Evolutionary conservation across 2,888 invertebrate species (phyloP).

Genomic region (Scaptomyza parva): DNA sequence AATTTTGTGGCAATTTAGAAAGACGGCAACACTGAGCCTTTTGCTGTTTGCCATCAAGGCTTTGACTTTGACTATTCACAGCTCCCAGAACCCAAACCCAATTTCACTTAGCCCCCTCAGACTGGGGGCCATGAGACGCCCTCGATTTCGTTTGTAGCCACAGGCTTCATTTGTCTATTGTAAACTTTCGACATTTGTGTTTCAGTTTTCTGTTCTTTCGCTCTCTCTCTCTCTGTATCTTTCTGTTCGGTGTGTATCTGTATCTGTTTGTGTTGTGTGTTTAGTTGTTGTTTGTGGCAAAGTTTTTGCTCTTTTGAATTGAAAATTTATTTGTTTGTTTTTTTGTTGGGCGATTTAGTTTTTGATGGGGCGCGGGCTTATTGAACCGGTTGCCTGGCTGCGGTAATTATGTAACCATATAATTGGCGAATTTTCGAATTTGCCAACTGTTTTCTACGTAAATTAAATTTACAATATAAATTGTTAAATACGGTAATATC

Average conservation of each 20-base stretch:
- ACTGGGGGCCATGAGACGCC: slow-evolving; percentile 8
- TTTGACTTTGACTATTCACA: slow-evolving; percentile 60
- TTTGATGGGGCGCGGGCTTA: slow-evolving; percentile 23
- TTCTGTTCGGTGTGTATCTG: too few relatives aligned
- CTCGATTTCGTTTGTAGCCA: slow-evolving; percentile 33
- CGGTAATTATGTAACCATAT: slow-evolving; percentile 68
- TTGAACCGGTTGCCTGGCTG: slow-evolving; percentile 56
- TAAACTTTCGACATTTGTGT: slow-evolving; percentile 68
- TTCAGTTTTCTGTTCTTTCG: slow-evolving; percentile 26
- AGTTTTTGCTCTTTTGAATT: slow-evolving; percentile 66
- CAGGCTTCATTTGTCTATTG: slow-evolving; percentile 57
- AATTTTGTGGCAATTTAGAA: slow-evolving; percentile 70
- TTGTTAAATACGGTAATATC: slow-evolving; percentile 18
- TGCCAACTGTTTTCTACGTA: slow-evolving; percentile 23
- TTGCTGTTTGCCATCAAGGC: slow-evolving; percentile 45
- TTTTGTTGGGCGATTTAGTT: slow-evolving; percentile 56
- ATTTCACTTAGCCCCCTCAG: slow-evolving; percentile 5
- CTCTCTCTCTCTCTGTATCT: slow-evolving; percentile 7
- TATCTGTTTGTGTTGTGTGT: slow-evolving; percentile 29
- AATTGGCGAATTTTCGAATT: slow-evolving; percentile 62
- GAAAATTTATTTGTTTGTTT: slow-evolving; percentile 69
- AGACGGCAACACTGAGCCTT: slow-evolving; percentile 44
- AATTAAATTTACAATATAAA: slow-evolving; percentile 59
- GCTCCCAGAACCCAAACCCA: neutral
- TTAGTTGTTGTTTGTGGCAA: slow-evolving; percentile 51